phyloP scores from a whole-genome alignment of 1,140 invertebrate species.

The Sycobia sp. region DNA sequence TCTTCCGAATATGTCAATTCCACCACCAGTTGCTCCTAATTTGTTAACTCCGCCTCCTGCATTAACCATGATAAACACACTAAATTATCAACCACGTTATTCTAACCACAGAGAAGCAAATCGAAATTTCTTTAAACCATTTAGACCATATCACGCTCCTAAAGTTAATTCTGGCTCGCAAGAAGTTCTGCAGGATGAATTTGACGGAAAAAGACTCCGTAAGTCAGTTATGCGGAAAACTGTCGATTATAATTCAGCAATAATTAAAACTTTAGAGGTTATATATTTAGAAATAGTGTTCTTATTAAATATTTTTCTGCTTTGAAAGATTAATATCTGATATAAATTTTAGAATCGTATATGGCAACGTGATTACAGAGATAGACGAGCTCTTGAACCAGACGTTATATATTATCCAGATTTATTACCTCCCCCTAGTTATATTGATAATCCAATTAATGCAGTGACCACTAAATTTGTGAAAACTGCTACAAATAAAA shows the following conservation, averaged over 20 bases:
- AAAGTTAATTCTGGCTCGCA: conserved; percentile 54
- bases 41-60: conserved; percentile 58
- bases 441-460: conserved; percentile 94
- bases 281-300: conserved; percentile 32
- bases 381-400: conserved; percentile 84
- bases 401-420: conserved; percentile 90
- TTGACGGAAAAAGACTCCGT: conserved; percentile 92
- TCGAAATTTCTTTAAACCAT: conserved; percentile 59
- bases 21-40: conserved; percentile 55
- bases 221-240: conserved; percentile 98
- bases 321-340: neutral
- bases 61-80: conserved; percentile 57
- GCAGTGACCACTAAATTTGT: conserved; percentile 96
- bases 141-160: conserved; percentile 60
- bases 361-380: conserved; percentile 91
- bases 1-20: conserved; percentile 60
- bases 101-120: conserved; percentile 53
- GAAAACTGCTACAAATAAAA: conserved; percentile 99
- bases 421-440: conserved; percentile 85
- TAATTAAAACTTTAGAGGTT: conserved; percentile 89
- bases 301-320: neutral
- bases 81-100: conserved; percentile 55
- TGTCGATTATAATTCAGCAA: conserved; percentile 97
- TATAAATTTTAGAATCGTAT: conserved; percentile 74
- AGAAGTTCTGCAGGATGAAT: conserved; percentile 73